phyloP scores from a whole-genome alignment of 2,797 vertebrate species.

The Manis pentadactyla region DNA sequence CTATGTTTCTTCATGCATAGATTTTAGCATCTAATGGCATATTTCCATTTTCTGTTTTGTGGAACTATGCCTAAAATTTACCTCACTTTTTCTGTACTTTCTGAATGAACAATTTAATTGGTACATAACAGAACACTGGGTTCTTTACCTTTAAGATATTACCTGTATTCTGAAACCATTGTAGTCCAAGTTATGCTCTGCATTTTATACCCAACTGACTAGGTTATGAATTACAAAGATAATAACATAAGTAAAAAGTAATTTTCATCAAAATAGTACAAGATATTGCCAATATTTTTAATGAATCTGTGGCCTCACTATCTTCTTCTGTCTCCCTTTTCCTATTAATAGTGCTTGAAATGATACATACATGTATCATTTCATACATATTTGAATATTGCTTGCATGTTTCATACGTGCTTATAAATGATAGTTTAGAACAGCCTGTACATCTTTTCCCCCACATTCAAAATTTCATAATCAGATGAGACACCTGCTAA shows the following conservation, averaged over 20 bases:
- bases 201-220: not conserved
- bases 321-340: not conserved
- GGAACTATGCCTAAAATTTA: not conserved
- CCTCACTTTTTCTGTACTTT: not conserved
- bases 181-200: not conserved
- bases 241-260: slow-evolving; percentile 12
- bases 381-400: too few species aligned
- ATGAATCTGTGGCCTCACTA: not conserved
- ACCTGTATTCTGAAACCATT: not conserved
- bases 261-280: slow-evolving; percentile 51
- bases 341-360: not conserved
- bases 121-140: not conserved
- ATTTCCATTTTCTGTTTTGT: not conserved
- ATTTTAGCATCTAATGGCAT: not conserved
- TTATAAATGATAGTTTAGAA: not conserved
- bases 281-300: not conserved
- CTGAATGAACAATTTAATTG: slow-evolving; percentile 32
- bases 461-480: slow-evolving; percentile 6
- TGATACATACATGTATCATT: too few species aligned
- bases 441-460: not conserved
- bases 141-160: slow-evolving; percentile 33
- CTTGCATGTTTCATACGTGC: not conserved
- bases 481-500: not conserved
- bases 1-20: not conserved
- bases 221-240: not conserved